Evolutionary conservation across 2,113 vertebrate species (phyloP).

Genomic region (Cisticola juncidis): DNA sequence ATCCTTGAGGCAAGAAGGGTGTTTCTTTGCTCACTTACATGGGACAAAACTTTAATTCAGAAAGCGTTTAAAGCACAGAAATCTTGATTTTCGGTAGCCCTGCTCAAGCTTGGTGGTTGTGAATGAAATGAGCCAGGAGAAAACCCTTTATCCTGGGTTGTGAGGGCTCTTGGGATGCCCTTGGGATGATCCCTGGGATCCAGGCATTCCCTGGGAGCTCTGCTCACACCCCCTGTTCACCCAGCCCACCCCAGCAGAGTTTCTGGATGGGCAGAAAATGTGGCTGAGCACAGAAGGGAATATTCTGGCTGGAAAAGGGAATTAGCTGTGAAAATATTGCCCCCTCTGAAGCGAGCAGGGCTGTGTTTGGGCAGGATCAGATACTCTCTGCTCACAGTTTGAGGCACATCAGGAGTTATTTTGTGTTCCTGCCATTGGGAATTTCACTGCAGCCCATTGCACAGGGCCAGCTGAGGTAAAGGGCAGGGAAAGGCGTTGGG

Average conservation of each 20-base stretch:
- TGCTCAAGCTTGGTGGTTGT: neutral
- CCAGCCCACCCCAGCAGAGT: neutral
- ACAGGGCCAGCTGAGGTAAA: conserved; percentile 46
- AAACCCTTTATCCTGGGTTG: neutral
- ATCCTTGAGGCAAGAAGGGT: neutral
- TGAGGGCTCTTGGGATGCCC: neutral
- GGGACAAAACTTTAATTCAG: neutral
- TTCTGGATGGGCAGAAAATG: neutral
- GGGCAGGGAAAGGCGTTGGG: neutral
- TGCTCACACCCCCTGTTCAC: rapidly evolving
- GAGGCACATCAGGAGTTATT: conserved; percentile 37
- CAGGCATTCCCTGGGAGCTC: neutral
- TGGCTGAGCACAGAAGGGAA: neutral
- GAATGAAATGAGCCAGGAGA: neutral
- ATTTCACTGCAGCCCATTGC: neutral
- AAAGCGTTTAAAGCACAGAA: neutral
- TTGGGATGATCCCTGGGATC: neutral
- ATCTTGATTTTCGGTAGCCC: neutral
- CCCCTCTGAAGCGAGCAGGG: neutral
- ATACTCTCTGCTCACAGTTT: conserved; percentile 26
- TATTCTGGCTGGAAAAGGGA: neutral
- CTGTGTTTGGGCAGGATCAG: conserved; percentile 27
- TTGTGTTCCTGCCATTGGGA: conserved; percentile 13
- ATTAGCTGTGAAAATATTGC: neutral
- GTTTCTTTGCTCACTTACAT: neutral